Conservation (phyloP, 2,797 vertebrate species). For the Acanthurus leucopareius region DNA sequence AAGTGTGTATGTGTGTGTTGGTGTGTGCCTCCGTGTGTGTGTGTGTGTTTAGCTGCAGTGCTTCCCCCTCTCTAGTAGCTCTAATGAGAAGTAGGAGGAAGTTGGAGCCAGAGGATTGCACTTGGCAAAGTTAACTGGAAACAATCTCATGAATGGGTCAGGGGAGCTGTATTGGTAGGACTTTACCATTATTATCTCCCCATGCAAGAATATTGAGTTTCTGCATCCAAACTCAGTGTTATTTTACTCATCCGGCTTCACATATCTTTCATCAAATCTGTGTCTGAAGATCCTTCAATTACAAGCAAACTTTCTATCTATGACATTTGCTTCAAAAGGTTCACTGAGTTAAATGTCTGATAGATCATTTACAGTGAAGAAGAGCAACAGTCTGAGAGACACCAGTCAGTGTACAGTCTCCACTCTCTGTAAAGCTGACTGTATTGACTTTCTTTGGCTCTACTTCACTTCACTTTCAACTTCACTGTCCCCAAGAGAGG, state of each 20-base stretch:
- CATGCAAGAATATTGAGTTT: conserved; percentile 33
- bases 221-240: conserved; percentile 36
- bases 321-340: conserved; percentile 60
- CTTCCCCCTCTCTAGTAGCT: conserved; percentile 70
- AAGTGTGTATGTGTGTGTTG: conserved; percentile 49
- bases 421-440: conserved; percentile 27
- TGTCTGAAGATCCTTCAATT: conserved; percentile 29
- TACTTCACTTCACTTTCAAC: conserved; percentile 28
- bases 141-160: conserved; percentile 73
- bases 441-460: conserved; percentile 21
- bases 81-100: conserved; percentile 80
- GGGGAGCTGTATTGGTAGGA: conserved; percentile 60
- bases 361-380: conserved; percentile 22
- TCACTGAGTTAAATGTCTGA: conserved; percentile 46
- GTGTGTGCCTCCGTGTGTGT: conserved; percentile 37
- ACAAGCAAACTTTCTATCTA: conserved; percentile 62
- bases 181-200: conserved; percentile 62
- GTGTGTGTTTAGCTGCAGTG: conserved; percentile 65
- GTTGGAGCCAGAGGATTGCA: conserved; percentile 69
- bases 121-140: conserved; percentile 78
- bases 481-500: conserved; percentile 30
- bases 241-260: conserved; percentile 25
- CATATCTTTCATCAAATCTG: conserved; percentile 21
- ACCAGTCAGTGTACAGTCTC: not conserved
- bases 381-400: conserved; percentile 1